phyloP scores from a whole-genome alignment of 2,888 invertebrate species.

The Malthinus flaveolus region DNA sequence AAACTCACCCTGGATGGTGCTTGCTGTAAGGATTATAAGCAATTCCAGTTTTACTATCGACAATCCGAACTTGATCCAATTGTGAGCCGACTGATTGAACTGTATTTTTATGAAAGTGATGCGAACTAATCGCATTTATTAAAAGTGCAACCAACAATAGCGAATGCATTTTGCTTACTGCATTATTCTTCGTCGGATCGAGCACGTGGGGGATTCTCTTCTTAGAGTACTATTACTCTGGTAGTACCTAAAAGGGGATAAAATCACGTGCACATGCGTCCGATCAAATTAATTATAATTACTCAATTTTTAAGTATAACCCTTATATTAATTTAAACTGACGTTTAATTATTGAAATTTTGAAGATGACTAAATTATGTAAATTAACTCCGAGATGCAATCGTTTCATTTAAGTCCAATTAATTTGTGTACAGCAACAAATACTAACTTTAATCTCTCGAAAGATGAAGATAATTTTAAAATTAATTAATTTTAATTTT shows the following conservation, averaged over 20 bases:
- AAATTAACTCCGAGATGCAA: too few species aligned
- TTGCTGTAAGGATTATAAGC: constrained; percentile 10
- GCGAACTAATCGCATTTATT: constrained; percentile 22
- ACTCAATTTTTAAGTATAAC: too few species aligned
- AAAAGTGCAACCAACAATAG: constrained; percentile 31
- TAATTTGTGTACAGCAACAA: too few species aligned
- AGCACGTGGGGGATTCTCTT: constrained; percentile 25
- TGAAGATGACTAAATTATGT: too few species aligned
- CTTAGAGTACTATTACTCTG: too few species aligned
- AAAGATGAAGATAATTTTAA: too few species aligned
- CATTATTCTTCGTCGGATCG: constrained; percentile 6
- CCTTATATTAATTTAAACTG: too few species aligned
- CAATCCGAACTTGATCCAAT: background rate
- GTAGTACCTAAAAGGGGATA: background rate
- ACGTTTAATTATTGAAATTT: too few species aligned
- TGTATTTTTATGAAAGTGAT: constrained; percentile 20
- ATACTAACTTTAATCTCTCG: too few species aligned
- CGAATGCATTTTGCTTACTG: constrained; percentile 37
- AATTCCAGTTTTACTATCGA: constrained; percentile 6
- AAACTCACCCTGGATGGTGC: constrained; percentile 13
- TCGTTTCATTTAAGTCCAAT: too few species aligned
- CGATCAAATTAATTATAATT: too few species aligned
- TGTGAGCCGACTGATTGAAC: background rate
- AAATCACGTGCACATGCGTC: background rate
- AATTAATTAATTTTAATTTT: too few species aligned